Conservation (phyloP, 1,140 invertebrate species). For the Ganaspis sp. region DNA sequence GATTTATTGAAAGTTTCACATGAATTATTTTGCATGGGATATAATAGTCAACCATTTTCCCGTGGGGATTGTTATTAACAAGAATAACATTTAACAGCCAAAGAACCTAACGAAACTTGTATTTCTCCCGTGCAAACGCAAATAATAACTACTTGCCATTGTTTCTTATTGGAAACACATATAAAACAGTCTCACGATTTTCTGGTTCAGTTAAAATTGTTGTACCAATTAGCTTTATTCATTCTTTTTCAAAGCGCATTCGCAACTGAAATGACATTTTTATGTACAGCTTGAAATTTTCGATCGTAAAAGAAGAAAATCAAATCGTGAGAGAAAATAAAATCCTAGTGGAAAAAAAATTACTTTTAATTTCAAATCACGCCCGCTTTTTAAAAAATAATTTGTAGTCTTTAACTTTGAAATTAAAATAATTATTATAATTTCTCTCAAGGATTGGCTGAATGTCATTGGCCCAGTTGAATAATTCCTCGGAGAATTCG, state of each 20-base stretch:
- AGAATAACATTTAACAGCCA: conserved; percentile 17
- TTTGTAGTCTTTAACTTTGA: background rate
- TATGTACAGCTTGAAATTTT: background rate
- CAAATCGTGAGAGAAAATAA: background rate
- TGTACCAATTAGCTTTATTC: background rate
- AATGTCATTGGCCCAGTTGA: conserved; percentile 23
- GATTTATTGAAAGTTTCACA: background rate
- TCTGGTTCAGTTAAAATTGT: background rate
- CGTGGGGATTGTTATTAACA: conserved; percentile 2
- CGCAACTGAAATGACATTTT: background rate
- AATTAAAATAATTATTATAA: background rate
- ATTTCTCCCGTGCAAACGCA: too few species aligned
- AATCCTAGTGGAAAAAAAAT: background rate
- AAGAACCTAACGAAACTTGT: background rate
- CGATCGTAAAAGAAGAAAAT: background rate
- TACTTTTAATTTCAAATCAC: too few species aligned
- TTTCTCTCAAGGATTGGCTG: background rate
- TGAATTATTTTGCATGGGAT: background rate
- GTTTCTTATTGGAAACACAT: conserved; percentile 14
- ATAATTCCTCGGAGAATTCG: conserved; percentile 4
- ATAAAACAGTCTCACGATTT: background rate
- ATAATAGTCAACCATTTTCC: background rate
- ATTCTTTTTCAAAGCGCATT: background rate
- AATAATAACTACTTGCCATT: conserved; percentile 20
- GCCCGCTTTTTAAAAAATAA: background rate